Percentiles rank a stretch among this genome's conserved stretches.
These are phyloP conservation scores for Trinectes maculatus DNA, from an alignment of 2,113 vertebrate genomes.

Conservation along the genomic window DNA sequence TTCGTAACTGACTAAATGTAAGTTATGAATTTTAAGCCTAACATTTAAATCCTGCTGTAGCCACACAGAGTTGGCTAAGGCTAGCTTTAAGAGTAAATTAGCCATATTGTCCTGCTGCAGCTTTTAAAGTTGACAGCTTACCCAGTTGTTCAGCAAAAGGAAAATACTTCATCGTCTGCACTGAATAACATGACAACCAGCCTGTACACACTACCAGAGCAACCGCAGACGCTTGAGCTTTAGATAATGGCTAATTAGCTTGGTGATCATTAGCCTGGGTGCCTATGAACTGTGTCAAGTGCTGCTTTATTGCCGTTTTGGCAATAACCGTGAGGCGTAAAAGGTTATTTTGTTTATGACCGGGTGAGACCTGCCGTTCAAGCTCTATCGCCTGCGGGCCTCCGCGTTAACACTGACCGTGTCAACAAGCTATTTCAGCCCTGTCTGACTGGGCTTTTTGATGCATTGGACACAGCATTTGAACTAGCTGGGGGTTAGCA, in stretches of 20 bases:
- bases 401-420: conserved; percentile 21
- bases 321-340: neutral
- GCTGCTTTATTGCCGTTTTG: conserved; percentile 39
- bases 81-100: conserved; percentile 31
- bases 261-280: conserved; percentile 50
- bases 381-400: conserved; percentile 19
- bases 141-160: conserved; percentile 29
- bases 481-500: conserved; percentile 64
- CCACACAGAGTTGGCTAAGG: conserved; percentile 20
- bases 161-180: conserved; percentile 10
- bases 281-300: conserved; percentile 48
- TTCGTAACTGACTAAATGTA: conserved; percentile 9
- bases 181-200: conserved; percentile 35
- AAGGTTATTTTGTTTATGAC: neutral
- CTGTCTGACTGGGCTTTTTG: conserved; percentile 46
- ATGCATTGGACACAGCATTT: conserved; percentile 59
- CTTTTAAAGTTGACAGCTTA: conserved; percentile 57
- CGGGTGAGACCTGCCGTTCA: neutral
- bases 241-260: conserved; percentile 62
- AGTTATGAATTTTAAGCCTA: conserved; percentile 21
- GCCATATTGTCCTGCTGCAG: conserved; percentile 35
- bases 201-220: conserved; percentile 30
- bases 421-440: conserved; percentile 47
- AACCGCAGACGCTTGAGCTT: conserved; percentile 2
- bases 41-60: conserved; percentile 23